phyloP scores from a whole-genome alignment of 2,113 vertebrate species.

The Motacilla alba region DNA sequence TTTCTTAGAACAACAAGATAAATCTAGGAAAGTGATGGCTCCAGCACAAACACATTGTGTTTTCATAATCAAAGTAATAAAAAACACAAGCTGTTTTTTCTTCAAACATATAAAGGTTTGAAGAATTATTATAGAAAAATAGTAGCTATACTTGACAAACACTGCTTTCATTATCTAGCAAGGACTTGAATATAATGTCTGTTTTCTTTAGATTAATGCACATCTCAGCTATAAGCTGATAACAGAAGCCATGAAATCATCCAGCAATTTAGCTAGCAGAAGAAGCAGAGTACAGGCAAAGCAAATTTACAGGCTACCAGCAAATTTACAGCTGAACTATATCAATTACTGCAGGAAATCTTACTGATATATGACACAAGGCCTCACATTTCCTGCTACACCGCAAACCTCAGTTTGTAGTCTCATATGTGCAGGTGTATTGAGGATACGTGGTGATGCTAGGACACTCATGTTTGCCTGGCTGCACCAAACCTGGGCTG shows the following conservation, averaged over 20 bases:
- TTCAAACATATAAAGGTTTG: neutral
- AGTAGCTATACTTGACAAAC: neutral
- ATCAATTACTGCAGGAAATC: neutral
- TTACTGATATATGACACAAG: neutral
- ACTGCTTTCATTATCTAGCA: neutral
- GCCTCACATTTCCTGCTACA: neutral
- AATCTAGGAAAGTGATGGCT: neutral
- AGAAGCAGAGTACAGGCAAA: neutral
- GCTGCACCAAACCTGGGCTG: neutral
- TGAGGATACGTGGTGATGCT: neutral
- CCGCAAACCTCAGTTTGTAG: neutral
- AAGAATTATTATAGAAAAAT: neutral
- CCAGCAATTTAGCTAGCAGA: neutral
- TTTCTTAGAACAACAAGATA: neutral
- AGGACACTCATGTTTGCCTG: neutral
- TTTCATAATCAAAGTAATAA: neutral
- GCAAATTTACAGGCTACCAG: neutral
- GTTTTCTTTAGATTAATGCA: neutral
- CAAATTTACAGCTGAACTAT: neutral
- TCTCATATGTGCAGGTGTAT: fast-evolving
- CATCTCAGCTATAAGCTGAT: neutral
- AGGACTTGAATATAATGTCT: neutral
- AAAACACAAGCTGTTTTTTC: neutral
- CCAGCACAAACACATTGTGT: neutral
- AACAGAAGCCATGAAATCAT: neutral